These are phyloP conservation scores for Marisa cornuarietis DNA, from an alignment of 1,140 invertebrate genomes.

Conservation along the genomic window DNA sequence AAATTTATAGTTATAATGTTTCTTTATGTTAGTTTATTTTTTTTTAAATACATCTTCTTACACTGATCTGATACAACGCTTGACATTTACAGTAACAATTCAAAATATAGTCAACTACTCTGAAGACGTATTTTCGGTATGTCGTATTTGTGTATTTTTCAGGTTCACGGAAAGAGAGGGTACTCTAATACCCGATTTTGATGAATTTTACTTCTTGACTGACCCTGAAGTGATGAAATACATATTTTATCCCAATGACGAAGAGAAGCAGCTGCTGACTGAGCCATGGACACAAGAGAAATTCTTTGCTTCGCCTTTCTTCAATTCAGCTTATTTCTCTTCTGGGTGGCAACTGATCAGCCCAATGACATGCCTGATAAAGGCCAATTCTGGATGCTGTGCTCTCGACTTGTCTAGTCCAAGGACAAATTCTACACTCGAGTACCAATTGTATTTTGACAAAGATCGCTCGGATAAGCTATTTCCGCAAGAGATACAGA, in stretches of 20 bases:
- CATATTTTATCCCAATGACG: background rate
- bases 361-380: background rate
- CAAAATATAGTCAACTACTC: no score
- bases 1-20: no score
- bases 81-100: no score
- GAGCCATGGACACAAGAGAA: background rate
- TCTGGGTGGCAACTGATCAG: background rate
- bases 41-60: no score
- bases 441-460: slow-evolving; percentile 2
- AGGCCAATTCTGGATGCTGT: background rate
- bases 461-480: background rate
- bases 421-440: background rate
- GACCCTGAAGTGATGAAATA: slow-evolving; percentile 5
- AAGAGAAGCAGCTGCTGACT: background rate
- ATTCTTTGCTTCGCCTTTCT: background rate
- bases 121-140: no score
- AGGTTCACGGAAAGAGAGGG: no score
- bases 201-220: slow-evolving; percentile 11
- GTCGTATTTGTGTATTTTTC: no score
- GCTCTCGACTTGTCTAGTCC: background rate
- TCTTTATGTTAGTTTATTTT: no score
- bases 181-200: background rate
- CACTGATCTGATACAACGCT: no score
- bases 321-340: background rate
- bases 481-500: background rate